Evolutionary conservation across 1,140 invertebrate genomes (phyloP), one percentile per base, ranked within the genome.

Genomic region (Protaetia brevitarsis): DNA sequence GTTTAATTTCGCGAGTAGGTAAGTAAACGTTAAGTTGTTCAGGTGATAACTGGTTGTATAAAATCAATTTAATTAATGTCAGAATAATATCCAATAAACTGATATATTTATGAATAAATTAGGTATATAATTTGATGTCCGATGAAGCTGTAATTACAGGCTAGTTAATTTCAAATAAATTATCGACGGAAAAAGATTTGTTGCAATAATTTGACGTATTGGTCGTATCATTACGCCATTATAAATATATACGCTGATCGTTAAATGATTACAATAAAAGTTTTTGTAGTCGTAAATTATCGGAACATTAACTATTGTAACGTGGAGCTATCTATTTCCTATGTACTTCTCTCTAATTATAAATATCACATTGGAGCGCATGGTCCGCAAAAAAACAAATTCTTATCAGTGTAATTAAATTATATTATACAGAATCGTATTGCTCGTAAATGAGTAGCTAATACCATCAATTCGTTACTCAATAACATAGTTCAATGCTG

Each of bases 91-190:
- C 19, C 19, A 51, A 51, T 51, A 51, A 51, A 23, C 19, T 51
- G 41, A 16, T 45, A 19, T 51, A 51, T 51, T 51, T 51, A 51
- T 51, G 41, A 23, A 23, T 51, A 51, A 23, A 51, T 51, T 23
- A 51, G 16, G 21, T 5, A 10, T 51, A 23, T 51, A 51, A 51
- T 51, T 51, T 51, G 5, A 51, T 23, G 26, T 51, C 26, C 19
- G 19, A 19, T 8, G 41, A 51, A 51, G 19, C 19, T 51, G 41
- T 51, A 51, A 51, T 51, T 51, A 51, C 41, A 10, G 13, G 41
- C 41, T 51, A 51, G 41, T 51, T 51, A 51, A 51, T 51, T 51
- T 19, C 19, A 51, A 51, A 51, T 51, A 51, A 51, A 51, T 51
- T 51, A 51, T 51, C 13, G 41, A 51, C 11, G 8, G 4, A 19